Conservation (phyloP, 2,113 vertebrate species). For the Aphyosemion australe region DNA sequence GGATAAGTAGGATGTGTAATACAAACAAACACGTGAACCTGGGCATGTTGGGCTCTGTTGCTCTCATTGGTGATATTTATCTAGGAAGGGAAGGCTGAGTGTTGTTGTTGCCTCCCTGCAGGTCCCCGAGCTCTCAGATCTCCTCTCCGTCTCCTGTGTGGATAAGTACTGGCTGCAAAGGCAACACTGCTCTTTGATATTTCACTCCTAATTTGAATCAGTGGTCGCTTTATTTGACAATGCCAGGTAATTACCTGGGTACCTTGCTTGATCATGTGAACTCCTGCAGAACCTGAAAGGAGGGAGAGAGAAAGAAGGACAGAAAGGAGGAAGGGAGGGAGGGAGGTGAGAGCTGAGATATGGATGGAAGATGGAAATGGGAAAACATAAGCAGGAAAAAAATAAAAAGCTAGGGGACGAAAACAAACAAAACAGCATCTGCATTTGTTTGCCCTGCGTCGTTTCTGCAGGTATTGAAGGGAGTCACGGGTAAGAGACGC, state of each 20-base stretch:
- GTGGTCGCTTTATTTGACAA: conserved; percentile 78
- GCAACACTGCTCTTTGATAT: conserved; percentile 76
- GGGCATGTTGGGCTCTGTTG: conserved; percentile 65
- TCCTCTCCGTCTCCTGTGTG: conserved; percentile 74
- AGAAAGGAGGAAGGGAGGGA: too few species aligned
- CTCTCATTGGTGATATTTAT: conserved; percentile 71
- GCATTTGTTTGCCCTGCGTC: conserved; percentile 68
- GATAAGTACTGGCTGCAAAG: conserved; percentile 78
- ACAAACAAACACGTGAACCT: conserved; percentile 67
- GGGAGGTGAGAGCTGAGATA: conserved; percentile 3
- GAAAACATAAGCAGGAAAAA: conserved; percentile 59
- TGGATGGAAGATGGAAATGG: conserved; percentile 51
- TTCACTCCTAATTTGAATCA: conserved; percentile 81
- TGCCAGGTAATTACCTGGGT: conserved; percentile 79
- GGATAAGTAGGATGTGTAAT: conserved; percentile 52
- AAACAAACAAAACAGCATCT: conserved; percentile 67
- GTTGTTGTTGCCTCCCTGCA: conserved; percentile 73
- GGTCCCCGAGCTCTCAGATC: conserved; percentile 77
- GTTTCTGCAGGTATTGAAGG: conserved; percentile 37
- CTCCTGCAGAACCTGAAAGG: conserved; percentile 71
- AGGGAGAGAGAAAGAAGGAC: not conserved
- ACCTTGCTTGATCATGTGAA: conserved; percentile 77
- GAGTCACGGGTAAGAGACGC: conserved; percentile 4
- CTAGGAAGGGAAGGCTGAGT: conserved; percentile 62
- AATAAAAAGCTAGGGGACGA: conserved; percentile 26